Conservation (phyloP, 2,113 vertebrate genomes). For the Agapornis roseicollis region DNA sequence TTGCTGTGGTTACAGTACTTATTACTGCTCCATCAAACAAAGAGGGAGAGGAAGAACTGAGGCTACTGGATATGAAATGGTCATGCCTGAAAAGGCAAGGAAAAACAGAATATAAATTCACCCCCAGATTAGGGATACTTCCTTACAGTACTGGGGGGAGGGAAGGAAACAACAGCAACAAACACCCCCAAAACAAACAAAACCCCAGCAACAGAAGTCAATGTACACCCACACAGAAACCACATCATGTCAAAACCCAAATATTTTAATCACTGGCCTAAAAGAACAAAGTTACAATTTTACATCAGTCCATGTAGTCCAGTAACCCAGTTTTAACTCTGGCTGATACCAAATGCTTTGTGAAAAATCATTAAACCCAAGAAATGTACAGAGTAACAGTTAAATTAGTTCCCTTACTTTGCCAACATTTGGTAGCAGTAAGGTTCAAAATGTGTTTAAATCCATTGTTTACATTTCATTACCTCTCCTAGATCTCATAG, state of each 20-base stretch:
- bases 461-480: background rate
- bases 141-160: background rate
- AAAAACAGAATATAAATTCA: background rate
- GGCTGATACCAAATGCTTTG: background rate
- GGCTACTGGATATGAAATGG: slow-evolving; percentile 98
- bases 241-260: background rate
- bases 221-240: background rate
- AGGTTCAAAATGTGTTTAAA: background rate
- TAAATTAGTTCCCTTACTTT: background rate
- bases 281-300: background rate
- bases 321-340: background rate
- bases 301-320: background rate
- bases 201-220: background rate
- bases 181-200: background rate
- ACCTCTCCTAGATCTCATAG: background rate
- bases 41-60: slow-evolving; percentile 94
- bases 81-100: slow-evolving; percentile 81
- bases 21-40: slow-evolving; percentile 97
- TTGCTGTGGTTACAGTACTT: slow-evolving; percentile 97
- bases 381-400: background rate
- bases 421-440: background rate
- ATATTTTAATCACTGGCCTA: background rate
- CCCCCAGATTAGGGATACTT: background rate
- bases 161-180: background rate
- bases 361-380: background rate